These are phyloP conservation scores for Clarias pachynema DNA, from an alignment of 2,797 vertebrate species.

Conservation along the genomic window DNA sequence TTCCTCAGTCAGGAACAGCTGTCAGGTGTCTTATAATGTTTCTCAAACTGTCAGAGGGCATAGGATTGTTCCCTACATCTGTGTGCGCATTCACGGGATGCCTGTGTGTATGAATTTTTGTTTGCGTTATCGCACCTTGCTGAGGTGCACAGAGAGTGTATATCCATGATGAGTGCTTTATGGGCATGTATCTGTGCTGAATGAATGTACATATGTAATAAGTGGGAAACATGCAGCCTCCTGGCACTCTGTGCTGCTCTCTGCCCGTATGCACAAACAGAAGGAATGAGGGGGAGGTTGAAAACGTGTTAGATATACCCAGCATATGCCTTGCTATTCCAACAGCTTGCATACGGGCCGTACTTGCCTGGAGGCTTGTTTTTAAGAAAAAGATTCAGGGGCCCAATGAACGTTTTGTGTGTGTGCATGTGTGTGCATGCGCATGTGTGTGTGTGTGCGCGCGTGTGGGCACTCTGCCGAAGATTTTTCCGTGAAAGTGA, in stretches of 20 bases:
- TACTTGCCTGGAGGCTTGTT: conserved; percentile 71
- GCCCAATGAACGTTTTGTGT: conserved; percentile 65
- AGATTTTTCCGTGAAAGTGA: conserved; percentile 41
- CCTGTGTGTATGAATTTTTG: conserved; percentile 28
- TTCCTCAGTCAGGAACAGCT: conserved; percentile 66
- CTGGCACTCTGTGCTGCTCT: conserved; percentile 55
- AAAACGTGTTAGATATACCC: conserved; percentile 61
- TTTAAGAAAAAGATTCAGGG: conserved; percentile 65
- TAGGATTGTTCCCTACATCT: conserved; percentile 53
- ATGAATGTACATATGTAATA: conserved; percentile 51
- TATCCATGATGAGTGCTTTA: conserved; percentile 4
- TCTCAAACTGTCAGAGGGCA: conserved; percentile 62
- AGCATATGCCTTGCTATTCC: conserved; percentile 72
- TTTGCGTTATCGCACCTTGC: conserved; percentile 29
- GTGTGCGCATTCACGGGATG: conserved; percentile 49
- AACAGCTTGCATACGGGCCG: conserved; percentile 70
- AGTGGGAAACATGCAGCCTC: conserved; percentile 49
- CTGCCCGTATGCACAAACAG: conserved; percentile 58
- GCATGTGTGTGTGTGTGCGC: conserved; percentile 53
- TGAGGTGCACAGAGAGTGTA: conserved; percentile 24
- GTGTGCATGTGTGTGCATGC: conserved; percentile 1
- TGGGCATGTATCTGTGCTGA: conserved; percentile 39
- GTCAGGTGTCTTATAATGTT: conserved; percentile 71
- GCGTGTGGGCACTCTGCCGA: conserved; percentile 59
- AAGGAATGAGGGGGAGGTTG: conserved; percentile 52